phyloP scores from a whole-genome alignment of 2,888 invertebrate genomes.

The Aphodius granarius region DNA sequence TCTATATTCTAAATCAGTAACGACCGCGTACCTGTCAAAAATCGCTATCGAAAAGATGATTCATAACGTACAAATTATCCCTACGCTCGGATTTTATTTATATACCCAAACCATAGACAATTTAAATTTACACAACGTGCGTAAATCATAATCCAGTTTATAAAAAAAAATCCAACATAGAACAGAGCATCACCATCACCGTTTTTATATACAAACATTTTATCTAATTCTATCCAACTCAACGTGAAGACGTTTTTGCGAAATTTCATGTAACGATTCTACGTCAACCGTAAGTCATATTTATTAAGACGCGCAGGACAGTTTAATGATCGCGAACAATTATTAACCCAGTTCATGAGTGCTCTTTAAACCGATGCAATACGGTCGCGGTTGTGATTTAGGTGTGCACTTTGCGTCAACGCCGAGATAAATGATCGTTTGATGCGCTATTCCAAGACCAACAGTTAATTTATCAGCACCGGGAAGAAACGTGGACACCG shows the following conservation, averaged over 20 bases:
- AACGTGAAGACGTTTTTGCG: too few species aligned
- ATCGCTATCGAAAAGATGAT: neutral
- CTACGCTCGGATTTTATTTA: neutral
- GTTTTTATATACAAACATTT: too few species aligned
- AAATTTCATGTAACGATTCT: too few species aligned
- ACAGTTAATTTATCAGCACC: neutral
- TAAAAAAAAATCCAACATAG: neutral
- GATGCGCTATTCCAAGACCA: neutral
- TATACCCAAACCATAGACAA: neutral
- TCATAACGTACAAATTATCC: neutral
- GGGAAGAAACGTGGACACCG: neutral
- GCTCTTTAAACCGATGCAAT: constrained; percentile 2
- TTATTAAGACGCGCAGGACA: constrained; percentile 4
- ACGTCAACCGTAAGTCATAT: constrained; percentile 1
- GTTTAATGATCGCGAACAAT: constrained; percentile 9
- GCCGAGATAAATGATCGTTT: constrained; percentile 1
- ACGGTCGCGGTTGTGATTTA: neutral
- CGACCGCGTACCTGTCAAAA: neutral
- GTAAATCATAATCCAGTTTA: neutral
- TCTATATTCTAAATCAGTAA: neutral
- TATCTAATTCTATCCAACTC: too few species aligned
- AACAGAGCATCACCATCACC: neutral
- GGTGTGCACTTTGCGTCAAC: constrained; percentile 7
- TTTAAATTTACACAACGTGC: neutral
- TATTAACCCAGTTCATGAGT: constrained; percentile 10